Base-by-base conservation (phyloP, 2,113 vertebrate genomes). In the Myrmecophaga tridactyla region DNA sequence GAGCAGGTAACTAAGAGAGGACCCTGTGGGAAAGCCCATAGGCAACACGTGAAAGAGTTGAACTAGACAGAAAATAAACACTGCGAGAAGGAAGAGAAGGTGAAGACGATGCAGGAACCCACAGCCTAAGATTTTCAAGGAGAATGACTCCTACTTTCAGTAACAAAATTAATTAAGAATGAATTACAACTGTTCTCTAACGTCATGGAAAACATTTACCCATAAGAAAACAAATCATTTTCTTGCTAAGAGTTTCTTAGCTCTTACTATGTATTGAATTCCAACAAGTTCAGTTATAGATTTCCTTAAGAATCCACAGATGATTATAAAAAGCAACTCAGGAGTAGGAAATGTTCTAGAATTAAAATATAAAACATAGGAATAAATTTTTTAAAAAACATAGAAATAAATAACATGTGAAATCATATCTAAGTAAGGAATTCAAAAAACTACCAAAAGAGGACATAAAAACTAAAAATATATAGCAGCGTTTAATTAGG, bases 361-460 rank as follows among this genome's bases (percentile, higher is more conserved):
- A 86, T 82, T 70, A 34, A 82, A 92, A 65, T 13, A 25, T 23
- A 46, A 92, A 77, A 20, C 7, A 25, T 27, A 31, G 70, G 41
- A 82, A 86, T 73, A 78, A 88, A 36, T 73, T n/a, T n/a, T n/a
- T n/a, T n/a, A n/a, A n/a, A n/a, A n/a, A n/a, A n/a, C 7, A 25
- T 27, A 31, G 70, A 41, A 82, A 86, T 73, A 78, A 88, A 36
- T 73, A 63, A 58, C 9, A 84, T 43, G 31, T 48, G 80, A 90
- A 91, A 46, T 76, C 69, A 78, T 9, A 0, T 56, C 39, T 51
- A 36, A 14, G 3, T 39, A 43, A 85, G 34, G 60, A 89, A 63
- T 27, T 14, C 29, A 77, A 6, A 62, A 62, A 77, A 69, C 31
- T 56, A 25, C 63, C 43, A 14, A 15, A 72, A 92, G 39, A 81